Evolutionary conservation across 2,797 vertebrate genomes (phyloP), one percentile per base, ranked within the genome.

Genomic region (Aldrovandia affinis): DNA sequence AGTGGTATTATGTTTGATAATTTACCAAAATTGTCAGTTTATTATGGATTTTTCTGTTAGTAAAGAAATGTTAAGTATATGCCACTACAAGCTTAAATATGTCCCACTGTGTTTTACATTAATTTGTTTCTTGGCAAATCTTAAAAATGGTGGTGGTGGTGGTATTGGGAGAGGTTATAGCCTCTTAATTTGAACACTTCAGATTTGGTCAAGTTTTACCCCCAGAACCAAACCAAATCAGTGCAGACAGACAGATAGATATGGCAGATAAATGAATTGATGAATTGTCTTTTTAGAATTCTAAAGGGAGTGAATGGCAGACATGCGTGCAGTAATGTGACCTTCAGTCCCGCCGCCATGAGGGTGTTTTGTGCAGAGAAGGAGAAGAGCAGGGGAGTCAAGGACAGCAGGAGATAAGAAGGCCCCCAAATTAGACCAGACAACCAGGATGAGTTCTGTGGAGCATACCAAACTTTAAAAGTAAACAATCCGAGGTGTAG

Each of bases 351-450:
- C 12, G n/a, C 2, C 28, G 52, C 73, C 39, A 50, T 36, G 52
- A 55, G 52, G n/a, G n/a, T 15, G 68, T 10, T 63, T 52, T 68
- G 28, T 65, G 44, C 59, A 80, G 50, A 83, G 28, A 52, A 39
- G 25, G n/a, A 61, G 9, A 77, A 83, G 63, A 15, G 63, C 28
- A 36, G 50, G 77, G 33, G 36, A 68, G 83, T 65, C 75, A 14
- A 82, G 61, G 81, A 47, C 33, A 65, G 42, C 36, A 30, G 50
- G 20, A 87, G 83, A 85, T 83, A 39, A 87, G 80, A 85, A 81
- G 63, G 87, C 65, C 81, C 68, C 82, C 82, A n/a, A 89, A 89
- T 90, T 88, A 2, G 87, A 86, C 90, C 83, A 87, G 75, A 89
- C 81, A 86, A 59, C 83, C 57, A 81, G 79, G 36, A 77, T 84